A percentile compares a stretch with the other conserved stretches of the same genome.
phyloP scores from a whole-genome alignment of 2,888 invertebrate genomes.

The Patella depressa region DNA sequence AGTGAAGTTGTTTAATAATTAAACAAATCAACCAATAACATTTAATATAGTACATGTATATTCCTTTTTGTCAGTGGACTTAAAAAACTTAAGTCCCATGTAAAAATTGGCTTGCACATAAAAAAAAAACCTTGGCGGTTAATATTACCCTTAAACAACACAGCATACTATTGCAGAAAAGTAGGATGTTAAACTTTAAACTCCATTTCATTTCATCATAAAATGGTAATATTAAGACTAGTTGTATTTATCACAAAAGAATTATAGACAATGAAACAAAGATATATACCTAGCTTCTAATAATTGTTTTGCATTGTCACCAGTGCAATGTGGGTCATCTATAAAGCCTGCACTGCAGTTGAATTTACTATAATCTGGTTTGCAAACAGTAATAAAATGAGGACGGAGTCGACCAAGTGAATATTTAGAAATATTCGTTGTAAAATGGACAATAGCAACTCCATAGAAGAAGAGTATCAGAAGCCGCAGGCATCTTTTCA shows the following conservation, averaged over 20 bases:
- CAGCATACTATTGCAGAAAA: too few species aligned
- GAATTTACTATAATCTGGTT: conserved; percentile 74
- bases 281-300: conserved; percentile 55
- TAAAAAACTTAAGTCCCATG: too few species aligned
- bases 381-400: conserved; percentile 92
- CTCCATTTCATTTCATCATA: neutral
- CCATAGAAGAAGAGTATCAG: conserved; percentile 82
- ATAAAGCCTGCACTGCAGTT: conserved; percentile 48
- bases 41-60: too few species aligned
- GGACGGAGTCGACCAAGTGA: conserved; percentile 92
- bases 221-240: neutral
- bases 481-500: neutral
- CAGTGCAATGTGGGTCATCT: conserved; percentile 51
- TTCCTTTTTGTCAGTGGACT: too few species aligned
- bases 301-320: conserved; percentile 38
- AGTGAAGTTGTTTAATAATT: too few species aligned
- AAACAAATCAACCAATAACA: too few species aligned
- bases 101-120: too few species aligned
- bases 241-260: neutral
- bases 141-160: too few species aligned
- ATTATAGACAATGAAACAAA: neutral
- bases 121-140: too few species aligned
- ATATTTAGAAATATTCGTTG: conserved; percentile 94
- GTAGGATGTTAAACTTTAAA: neutral
- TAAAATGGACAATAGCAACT: conserved; percentile 84